Evolutionary conservation across 30 jellyfish, hydroid and myxozoan species (phyloP).

Genomic region (Aurelia coerulea): DNA sequence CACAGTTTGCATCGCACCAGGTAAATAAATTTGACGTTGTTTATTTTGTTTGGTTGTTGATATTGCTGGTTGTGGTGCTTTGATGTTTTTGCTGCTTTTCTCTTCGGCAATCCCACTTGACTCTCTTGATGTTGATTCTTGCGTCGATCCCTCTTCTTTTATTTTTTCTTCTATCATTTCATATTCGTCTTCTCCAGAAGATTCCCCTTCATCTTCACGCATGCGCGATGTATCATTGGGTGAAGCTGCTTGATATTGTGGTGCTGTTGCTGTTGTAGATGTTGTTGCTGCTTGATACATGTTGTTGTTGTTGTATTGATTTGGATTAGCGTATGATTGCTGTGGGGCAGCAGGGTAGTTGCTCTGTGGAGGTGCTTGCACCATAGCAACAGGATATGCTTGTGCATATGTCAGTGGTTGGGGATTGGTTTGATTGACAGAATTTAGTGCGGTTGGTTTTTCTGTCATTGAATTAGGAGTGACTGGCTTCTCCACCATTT

Average conservation of each 20-base stretch:
- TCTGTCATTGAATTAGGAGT: not conserved
- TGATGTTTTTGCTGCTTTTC: not conserved
- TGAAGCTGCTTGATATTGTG: too few species aligned
- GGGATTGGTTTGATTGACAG: not conserved
- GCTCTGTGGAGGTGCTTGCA: not conserved
- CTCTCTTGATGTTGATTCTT: not conserved
- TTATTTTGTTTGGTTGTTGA: slow-evolving; percentile 14
- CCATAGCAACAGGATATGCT: not conserved
- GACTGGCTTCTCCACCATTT: not conserved
- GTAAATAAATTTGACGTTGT: slow-evolving; percentile 57
- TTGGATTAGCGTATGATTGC: not conserved
- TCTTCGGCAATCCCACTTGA: slow-evolving; percentile 1
- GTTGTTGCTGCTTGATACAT: too few species aligned
- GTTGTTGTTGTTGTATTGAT: not conserved
- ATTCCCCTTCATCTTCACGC: slow-evolving; percentile 22
- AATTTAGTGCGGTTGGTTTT: not conserved
- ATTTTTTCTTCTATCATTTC: not conserved
- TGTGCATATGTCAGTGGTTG: not conserved
- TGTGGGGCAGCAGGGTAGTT: not conserved
- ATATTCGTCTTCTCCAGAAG: slow-evolving; percentile 3
- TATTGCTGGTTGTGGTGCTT: slow-evolving; percentile 23
- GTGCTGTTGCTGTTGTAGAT: too few species aligned
- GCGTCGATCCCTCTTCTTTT: slow-evolving; percentile 20
- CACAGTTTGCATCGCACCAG: slow-evolving; percentile 53
- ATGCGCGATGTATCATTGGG: too few species aligned